Base-by-base conservation (phyloP, 2,888 invertebrate genomes). In the Platycheirus albimanus region DNA sequence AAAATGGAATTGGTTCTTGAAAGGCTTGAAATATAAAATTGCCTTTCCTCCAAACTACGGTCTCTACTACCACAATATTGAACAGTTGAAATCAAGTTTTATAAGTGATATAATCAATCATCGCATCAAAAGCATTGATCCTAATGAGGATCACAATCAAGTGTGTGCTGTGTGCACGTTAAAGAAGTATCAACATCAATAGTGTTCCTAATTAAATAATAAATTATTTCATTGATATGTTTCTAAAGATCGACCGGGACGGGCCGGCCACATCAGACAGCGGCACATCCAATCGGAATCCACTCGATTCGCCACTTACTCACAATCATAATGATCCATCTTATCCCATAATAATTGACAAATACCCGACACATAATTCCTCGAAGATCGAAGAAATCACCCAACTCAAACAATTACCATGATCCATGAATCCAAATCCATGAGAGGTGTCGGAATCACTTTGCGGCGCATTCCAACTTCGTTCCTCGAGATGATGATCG, bases 201-300 rank as follows among this genome's bases (percentile, higher is more conserved):
- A 70, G 78, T 83, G 69, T 74, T 83, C 83, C 78, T 83, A 83
- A 83, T 83, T 83, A 83, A 83, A 83, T 83, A 83, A 83, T 83
- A 83, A 83, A 83, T 83, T 72, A 83, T 83, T 78, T 83, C 83
- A 83, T 83, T 83, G 83, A 83, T 64, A 56, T 43, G 28, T 54
- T 72, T 64, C 49, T 63, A 54, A 33, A 61, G 77, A 67, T 63
- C 81, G n/a, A n/a, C n/a, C n/a, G n/a, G n/a, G n/a, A n/a, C n/a
- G n/a, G n/a, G n/a, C n/a, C 81, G 78, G 78, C 51, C 69, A 81
- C 47, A 81, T 81, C 76, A 81, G 71, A 72, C 67, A 71, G 58
- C 58, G 54, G 28, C 43, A 24, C 67, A 38, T 67, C 81, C 64
- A 81, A 71, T 67, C 64, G 72, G 43, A 81, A 67, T 61, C 69